These are phyloP conservation scores for Ostrea denselamellosa DNA, from an alignment of 1,140 invertebrate genomes.

Conservation along the genomic window DNA sequence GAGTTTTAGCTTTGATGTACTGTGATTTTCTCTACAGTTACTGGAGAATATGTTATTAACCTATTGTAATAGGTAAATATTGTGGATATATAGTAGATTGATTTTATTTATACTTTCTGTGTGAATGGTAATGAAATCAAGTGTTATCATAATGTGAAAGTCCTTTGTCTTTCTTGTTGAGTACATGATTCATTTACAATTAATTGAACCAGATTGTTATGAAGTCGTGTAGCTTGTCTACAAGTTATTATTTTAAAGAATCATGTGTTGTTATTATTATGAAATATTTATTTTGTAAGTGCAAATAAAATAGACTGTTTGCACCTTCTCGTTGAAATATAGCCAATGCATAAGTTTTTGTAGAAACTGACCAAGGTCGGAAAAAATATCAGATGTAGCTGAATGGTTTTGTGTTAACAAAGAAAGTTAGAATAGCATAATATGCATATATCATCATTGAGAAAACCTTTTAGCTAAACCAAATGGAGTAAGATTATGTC, in stretches of 20 bases:
- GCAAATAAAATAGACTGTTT: neutral
- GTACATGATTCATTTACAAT: neutral
- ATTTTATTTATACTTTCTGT: conserved; percentile 12
- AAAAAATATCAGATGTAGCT: neutral
- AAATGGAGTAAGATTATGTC: neutral
- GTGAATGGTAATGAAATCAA: conserved; percentile 33
- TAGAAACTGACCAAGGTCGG: neutral
- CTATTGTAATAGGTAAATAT: conserved; percentile 31
- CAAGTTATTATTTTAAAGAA: neutral
- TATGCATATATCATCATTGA: conserved; percentile 24
- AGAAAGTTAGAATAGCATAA: conserved; percentile 33
- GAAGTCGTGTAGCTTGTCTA: conserved; percentile 10
- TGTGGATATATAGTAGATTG: neutral
- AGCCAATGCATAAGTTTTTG: conserved; percentile 27
- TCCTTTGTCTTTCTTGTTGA: neutral
- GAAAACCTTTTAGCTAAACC: neutral
- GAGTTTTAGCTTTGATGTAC: conserved; percentile 10
- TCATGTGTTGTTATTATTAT: conserved; percentile 30
- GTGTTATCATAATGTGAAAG: neutral
- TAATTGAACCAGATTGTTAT: neutral
- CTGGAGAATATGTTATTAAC: conserved; percentile 12
- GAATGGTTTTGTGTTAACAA: neutral
- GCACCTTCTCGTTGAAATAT: neutral
- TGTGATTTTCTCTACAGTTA: conserved; percentile 1
- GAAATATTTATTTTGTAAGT: conserved; percentile 26